These are phyloP conservation scores for Macropodus opercularis DNA, from an alignment of 2,797 vertebrate species.

Conservation along the genomic window DNA sequence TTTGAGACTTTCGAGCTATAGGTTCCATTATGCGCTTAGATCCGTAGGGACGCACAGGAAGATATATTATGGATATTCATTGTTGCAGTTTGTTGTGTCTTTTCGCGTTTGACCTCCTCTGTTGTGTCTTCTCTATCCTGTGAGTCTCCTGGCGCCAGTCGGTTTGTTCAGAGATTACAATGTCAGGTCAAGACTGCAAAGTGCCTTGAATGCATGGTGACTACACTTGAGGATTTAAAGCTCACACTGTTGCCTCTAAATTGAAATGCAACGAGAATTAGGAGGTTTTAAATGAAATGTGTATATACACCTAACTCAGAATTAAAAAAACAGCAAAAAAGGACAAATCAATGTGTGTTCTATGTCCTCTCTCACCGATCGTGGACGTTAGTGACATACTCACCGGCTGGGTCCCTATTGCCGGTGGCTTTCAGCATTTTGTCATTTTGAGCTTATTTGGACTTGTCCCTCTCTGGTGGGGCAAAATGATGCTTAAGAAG, in stretches of 20 bases:
- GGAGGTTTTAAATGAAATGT: too few species aligned
- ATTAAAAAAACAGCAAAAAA: too few species aligned
- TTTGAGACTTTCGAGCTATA: not conserved
- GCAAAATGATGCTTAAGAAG: conserved; percentile 87
- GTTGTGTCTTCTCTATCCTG: conserved; percentile 44
- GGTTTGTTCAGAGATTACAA: conserved; percentile 76
- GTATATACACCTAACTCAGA: too few species aligned
- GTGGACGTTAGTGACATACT: conserved; percentile 42
- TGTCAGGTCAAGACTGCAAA: conserved; percentile 69
- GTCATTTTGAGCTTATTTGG: conserved; percentile 83
- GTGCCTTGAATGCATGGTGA: conserved; percentile 57
- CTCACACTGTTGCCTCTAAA: conserved; percentile 35
- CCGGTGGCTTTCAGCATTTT: conserved; percentile 66
- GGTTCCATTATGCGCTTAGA: conserved; percentile 5
- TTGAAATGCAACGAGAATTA: conserved; percentile 24
- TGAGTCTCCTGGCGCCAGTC: conserved; percentile 72
- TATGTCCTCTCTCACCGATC: not conserved
- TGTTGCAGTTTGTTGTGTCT: conserved; percentile 41
- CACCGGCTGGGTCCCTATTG: conserved; percentile 58
- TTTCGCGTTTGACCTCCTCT: conserved; percentile 50
- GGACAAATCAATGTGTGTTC: too few species aligned
- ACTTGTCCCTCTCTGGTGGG: conserved; percentile 78
- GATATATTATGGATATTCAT: conserved; percentile 39
- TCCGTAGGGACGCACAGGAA: conserved; percentile 18
- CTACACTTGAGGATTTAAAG: conserved; percentile 41